Percentiles rank a stretch among this genome's conserved stretches.
Evolutionary conservation across 1,140 invertebrate species (phyloP).

Genomic region (Ceratosolen fusciceps): DNA sequence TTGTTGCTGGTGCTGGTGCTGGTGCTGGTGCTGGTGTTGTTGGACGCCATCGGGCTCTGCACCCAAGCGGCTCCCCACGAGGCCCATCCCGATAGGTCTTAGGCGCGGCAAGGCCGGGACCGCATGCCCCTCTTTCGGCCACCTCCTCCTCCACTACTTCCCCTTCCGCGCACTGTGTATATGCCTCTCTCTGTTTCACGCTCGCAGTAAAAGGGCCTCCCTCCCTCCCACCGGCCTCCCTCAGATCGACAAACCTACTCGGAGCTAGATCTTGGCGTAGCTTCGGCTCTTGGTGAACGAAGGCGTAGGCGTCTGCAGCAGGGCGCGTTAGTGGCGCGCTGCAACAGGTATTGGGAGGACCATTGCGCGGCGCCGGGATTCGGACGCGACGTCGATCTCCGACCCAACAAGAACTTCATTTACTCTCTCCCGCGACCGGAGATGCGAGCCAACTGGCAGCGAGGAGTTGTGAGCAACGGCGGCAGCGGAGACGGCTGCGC

Average conservation of each 20-base stretch:
- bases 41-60: constrained; percentile 57
- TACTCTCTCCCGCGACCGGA: constrained; percentile 32
- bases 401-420: neutral
- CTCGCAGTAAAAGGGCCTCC: neutral
- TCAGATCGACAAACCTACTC: too few species aligned
- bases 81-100: constrained; percentile 60
- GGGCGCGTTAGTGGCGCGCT: neutral
- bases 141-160: neutral
- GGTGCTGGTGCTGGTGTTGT: neutral
- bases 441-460: constrained; percentile 26
- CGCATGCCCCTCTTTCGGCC: neutral
- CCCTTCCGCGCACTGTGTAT: neutral
- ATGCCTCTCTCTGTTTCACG: neutral
- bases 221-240: neutral
- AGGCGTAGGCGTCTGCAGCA: neutral
- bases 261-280: neutral
- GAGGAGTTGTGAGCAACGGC: neutral
- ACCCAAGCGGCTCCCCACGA: constrained; percentile 63
- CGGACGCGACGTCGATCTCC: neutral
- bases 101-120: neutral
- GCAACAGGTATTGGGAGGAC: constrained; percentile 35
- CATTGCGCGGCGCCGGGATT: neutral
- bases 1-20: neutral
- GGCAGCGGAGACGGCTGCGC: neutral
- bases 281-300: neutral